Conservation (phyloP, 2,797 vertebrate species). For the Enteromius fasciolatus region DNA sequence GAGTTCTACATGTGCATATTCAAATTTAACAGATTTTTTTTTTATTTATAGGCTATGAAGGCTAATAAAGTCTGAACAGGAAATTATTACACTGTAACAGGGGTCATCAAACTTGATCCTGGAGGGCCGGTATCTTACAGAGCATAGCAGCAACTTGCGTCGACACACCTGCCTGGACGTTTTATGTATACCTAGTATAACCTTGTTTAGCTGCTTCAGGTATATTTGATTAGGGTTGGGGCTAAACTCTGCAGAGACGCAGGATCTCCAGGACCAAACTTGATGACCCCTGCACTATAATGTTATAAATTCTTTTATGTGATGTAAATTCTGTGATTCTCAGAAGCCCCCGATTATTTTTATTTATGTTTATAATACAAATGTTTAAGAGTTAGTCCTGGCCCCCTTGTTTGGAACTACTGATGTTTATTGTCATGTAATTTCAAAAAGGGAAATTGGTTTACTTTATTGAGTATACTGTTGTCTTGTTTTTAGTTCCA, state of each 20-base stretch:
- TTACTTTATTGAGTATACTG: neutral
- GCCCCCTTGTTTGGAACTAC: neutral
- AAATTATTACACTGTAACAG: too few species aligned
- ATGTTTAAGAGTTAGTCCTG: neutral
- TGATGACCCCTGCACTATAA: too few species aligned
- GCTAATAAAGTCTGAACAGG: neutral
- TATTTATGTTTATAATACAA: neutral
- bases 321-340: neutral
- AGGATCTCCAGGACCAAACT: too few species aligned
- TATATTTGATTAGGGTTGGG: too few species aligned
- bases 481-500: slow-evolving; percentile 67
- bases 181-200: too few species aligned
- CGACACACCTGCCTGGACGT: too few species aligned
- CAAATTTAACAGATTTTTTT: neutral
- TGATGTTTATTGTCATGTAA: neutral
- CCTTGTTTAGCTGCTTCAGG: too few species aligned
- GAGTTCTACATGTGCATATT: neutral
- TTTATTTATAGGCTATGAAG: neutral
- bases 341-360: neutral
- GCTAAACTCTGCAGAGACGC: too few species aligned
- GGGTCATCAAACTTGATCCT: too few species aligned
- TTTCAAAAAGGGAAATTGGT: neutral
- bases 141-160: too few species aligned
- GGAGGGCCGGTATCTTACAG: too few species aligned
- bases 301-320: neutral